Percentiles rank a stretch among this genome's conserved stretches.
Evolutionary conservation across 92 coral and sea anemone species (phyloP).

Genomic region (Plumapathes pennacea): DNA sequence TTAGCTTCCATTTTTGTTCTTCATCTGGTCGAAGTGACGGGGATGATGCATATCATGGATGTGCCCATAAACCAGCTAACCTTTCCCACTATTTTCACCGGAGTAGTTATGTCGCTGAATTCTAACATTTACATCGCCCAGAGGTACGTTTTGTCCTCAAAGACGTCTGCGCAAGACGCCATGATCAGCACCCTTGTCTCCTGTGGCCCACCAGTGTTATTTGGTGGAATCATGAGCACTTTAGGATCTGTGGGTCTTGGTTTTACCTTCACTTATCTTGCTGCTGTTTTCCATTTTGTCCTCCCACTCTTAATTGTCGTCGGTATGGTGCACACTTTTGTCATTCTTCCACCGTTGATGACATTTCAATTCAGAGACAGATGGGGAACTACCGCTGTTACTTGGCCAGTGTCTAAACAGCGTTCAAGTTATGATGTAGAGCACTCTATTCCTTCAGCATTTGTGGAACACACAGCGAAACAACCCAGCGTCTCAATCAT

Average conservation of each 20-base stretch:
- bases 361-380: background rate
- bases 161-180: background rate
- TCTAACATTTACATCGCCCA: conserved; percentile 4
- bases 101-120: conserved; percentile 3
- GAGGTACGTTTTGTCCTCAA: conserved; percentile 5
- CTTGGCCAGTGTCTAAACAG: too few relatives aligned
- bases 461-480: background rate
- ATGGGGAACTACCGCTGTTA: too few relatives aligned
- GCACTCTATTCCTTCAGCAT: too few relatives aligned
- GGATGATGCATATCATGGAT: background rate
- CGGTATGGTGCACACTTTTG: background rate
- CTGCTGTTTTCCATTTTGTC: background rate
- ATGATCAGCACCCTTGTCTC: background rate
- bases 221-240: background rate
- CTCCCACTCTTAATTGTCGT: background rate
- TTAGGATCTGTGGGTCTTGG: conserved; percentile 12
- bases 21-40: background rate
- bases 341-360: background rate
- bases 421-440: too few relatives aligned
- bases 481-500: conserved; percentile 28
- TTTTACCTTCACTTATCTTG: conserved; percentile 8
- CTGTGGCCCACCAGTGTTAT: background rate
- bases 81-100: conserved; percentile 4
- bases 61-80: conserved; percentile 18
- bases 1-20: conserved; percentile 1